Percentiles rank a stretch among this genome's conserved stretches.
These are phyloP conservation scores for Pogonomyrmex californicus DNA, from an alignment of 1,140 invertebrate genomes.

Conservation along the genomic window DNA sequence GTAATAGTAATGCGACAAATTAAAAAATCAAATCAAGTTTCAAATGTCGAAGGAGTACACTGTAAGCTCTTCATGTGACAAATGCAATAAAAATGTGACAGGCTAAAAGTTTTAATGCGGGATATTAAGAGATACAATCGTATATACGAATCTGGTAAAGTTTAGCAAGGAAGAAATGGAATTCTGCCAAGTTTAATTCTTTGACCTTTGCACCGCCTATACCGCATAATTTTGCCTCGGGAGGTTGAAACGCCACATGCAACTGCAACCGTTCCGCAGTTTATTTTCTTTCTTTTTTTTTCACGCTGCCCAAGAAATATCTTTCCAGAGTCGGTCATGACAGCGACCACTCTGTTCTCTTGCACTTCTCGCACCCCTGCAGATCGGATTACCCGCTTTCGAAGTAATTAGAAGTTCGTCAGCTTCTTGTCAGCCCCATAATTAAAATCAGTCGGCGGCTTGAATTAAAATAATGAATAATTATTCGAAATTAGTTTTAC, in stretches of 20 bases:
- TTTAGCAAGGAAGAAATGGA: conserved; percentile 67
- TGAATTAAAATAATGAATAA: conserved; percentile 65
- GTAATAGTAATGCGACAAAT: neutral
- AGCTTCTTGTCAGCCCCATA: conserved; percentile 57
- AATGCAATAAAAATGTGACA: conserved; percentile 13
- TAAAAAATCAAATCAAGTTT: neutral
- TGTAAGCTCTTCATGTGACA: neutral
- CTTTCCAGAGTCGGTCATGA: conserved; percentile 52
- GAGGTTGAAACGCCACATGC: conserved; percentile 64
- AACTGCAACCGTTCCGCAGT: conserved; percentile 46
- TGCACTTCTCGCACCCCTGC: conserved; percentile 10
- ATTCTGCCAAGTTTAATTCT: conserved; percentile 70
- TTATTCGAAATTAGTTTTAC: conserved; percentile 58
- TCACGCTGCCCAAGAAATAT: conserved; percentile 42
- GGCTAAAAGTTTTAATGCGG: conserved; percentile 46
- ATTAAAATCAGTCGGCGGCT: conserved; percentile 32
- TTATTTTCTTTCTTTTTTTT: conserved; percentile 30
- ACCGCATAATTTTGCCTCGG: conserved; percentile 66
- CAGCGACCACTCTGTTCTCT: conserved; percentile 31
- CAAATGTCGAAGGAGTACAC: neutral
- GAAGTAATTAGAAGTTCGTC: conserved; percentile 69
- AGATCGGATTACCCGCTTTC: conserved; percentile 59
- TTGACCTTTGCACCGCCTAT: conserved; percentile 53
- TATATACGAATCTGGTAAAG: conserved; percentile 44
- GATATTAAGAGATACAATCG: conserved; percentile 55